Base-by-base conservation (phyloP, 2,113 vertebrate genomes). In the Synodontis membranacea region DNA sequence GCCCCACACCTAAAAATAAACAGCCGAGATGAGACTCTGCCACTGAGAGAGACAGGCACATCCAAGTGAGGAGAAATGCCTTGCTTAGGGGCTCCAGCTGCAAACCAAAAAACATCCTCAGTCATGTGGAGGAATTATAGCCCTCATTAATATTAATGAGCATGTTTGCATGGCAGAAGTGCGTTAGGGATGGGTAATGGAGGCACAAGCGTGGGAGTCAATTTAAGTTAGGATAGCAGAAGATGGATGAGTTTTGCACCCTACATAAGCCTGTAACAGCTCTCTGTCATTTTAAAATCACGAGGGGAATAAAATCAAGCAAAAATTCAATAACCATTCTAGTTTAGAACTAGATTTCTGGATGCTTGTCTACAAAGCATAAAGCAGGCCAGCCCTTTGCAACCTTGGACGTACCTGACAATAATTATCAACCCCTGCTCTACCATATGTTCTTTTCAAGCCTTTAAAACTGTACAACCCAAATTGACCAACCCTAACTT, bases 141-240 rank as follows among this genome's bases (percentile, higher is more conserved):
- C 90, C 88, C 86, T 90, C 86, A 91, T 94, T 93, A 92, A 93
- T 94, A 94, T 93, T 92, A 93, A 94, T 89, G 75, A 90, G 68
- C 42, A 81, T 37, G 89, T 93, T 92, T 92, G 88, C 91, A 92
- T 89, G 80, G 75, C 31, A 66, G 81, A 83, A 84, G 62, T 85
- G 88, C 89, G 79, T 68, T 88, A 89, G 90, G 87, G 86, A 91
- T 89, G 88, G 91, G 85, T 83, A 86, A 44, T 31, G 34, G 78
- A 72, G 87, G 74, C 87, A 46, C 81, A 87, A 79, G n/a, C 7
- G 28, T 44, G 86, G 34, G 64, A 90, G 68, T 58, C 72, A 84
- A 19, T 87, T 34, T 60, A 85, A 84, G 56, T 68, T 37, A 37
- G 46, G 46, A 85, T 74, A 70, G 79, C 39, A 86, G 58, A 84